Percentiles rank a stretch among this genome's conserved stretches.
These are phyloP conservation scores for Helicoverpa assulta DNA, from an alignment of 2,888 invertebrate species.

Conservation along the genomic window DNA sequence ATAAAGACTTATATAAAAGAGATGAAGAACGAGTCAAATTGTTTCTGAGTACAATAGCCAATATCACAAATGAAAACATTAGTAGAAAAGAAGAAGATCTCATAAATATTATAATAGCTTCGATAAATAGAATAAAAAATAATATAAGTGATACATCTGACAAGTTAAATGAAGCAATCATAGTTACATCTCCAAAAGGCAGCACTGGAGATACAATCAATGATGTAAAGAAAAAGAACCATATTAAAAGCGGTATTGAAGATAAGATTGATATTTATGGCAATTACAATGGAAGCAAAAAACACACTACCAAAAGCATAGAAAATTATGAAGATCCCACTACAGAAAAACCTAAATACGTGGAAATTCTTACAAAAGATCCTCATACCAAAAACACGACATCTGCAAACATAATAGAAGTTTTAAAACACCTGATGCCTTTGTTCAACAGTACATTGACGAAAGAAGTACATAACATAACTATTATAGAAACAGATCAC, in stretches of 20 bases:
- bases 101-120: conserved; percentile 83
- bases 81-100: conserved; percentile 80
- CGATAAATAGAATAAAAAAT: conserved; percentile 84
- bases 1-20: conserved; percentile 64
- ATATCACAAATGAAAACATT: conserved; percentile 75
- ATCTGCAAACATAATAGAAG: conserved; percentile 82
- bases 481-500: conserved; percentile 83
- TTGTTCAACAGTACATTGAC: conserved; percentile 82
- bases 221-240: conserved; percentile 63
- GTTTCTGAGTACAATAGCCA: conserved; percentile 90
- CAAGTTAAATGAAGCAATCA: conserved; percentile 83
- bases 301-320: conserved; percentile 55
- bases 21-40: conserved; percentile 89
- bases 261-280: conserved; percentile 73
- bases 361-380: conserved; percentile 84
- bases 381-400: conserved; percentile 79
- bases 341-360: conserved; percentile 75
- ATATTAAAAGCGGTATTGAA: conserved; percentile 82
- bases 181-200: conserved; percentile 72
- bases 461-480: conserved; percentile 85
- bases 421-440: conserved; percentile 86
- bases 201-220: conserved; percentile 48
- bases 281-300: conserved; percentile 31
- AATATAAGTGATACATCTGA: conserved; percentile 76
- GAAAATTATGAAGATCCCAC: conserved; percentile 52